These are phyloP conservation scores for Acipenser oxyrinchus DNA, from an alignment of 2,797 vertebrate genomes.

Conservation along the genomic window DNA sequence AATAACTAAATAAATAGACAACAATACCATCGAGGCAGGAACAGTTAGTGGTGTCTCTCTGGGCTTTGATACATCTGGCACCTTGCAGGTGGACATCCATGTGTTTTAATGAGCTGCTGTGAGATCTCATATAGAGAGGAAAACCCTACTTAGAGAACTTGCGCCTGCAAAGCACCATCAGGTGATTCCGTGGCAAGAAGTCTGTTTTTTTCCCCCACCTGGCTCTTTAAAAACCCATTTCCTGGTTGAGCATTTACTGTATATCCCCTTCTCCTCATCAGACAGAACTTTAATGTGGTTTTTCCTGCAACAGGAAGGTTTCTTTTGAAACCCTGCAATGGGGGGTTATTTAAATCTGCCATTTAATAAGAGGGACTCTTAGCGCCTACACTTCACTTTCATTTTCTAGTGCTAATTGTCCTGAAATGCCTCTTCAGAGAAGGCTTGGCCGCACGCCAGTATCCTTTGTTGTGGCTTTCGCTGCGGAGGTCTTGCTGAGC, in stretches of 20 bases:
- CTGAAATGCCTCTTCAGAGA: constrained; percentile 3
- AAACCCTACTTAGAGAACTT: neutral
- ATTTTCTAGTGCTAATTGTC: constrained; percentile 1
- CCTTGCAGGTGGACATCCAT: neutral
- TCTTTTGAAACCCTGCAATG: constrained; percentile 3
- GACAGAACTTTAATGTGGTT: constrained; percentile 10
- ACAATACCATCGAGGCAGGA: too few relatives aligned
- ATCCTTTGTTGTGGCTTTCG: neutral
- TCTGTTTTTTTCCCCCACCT: neutral
- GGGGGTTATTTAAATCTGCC: neutral
- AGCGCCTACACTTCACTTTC: neutral
- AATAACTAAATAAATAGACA: too few relatives aligned
- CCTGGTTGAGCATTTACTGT: neutral
- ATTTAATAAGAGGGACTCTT: constrained; percentile 1
- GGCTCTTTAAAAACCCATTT: constrained; percentile 3
- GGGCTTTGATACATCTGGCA: neutral
- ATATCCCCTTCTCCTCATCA: neutral
- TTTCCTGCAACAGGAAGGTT: neutral
- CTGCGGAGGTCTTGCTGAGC: too few relatives aligned
- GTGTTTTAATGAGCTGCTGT: neutral
- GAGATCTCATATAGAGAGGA: neutral
- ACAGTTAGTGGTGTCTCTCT: neutral
- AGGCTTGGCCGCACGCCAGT: neutral
- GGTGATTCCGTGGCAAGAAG: too few relatives aligned
- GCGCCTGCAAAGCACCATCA: too few relatives aligned